Percentiles rank a stretch among this genome's conserved stretches.
phyloP scores from a whole-genome alignment of 2,888 invertebrate species.

The Drosophila neonasuta region DNA sequence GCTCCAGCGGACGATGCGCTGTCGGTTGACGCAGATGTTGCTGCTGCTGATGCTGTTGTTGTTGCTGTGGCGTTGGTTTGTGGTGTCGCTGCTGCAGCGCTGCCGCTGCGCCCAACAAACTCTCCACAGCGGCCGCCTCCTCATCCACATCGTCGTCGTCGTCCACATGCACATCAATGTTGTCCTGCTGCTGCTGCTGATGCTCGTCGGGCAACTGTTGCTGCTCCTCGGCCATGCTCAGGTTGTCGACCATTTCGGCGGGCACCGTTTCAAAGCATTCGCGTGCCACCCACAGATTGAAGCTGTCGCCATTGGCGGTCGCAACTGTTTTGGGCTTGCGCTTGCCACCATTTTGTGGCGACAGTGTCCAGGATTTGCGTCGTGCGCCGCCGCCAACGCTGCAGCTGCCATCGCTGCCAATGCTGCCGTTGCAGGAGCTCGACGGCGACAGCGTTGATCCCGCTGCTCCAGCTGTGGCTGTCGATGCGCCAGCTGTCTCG shows the following conservation, averaged over 20 bases:
- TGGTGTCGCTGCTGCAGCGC: conserved; percentile 71
- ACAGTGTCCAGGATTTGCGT: conserved; percentile 79
- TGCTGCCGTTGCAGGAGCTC: conserved; percentile 77
- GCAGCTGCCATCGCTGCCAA: conserved; percentile 76
- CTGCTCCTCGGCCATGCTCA: conserved; percentile 64
- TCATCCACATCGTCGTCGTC: conserved; percentile 51
- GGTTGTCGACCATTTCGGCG: conserved; percentile 77
- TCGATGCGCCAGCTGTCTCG: conserved; percentile 53
- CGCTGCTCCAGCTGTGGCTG: neutral
- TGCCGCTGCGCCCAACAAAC: conserved; percentile 78
- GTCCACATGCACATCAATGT: neutral
- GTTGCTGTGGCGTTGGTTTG: conserved; percentile 14
- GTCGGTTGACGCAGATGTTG: conserved; percentile 72
- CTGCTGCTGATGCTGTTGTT: conserved; percentile 49
- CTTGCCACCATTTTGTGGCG: conserved; percentile 83
- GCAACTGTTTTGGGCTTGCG: conserved; percentile 85
- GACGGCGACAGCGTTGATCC: conserved; percentile 70
- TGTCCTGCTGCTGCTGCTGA: conserved; percentile 40
- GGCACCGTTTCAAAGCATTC: conserved; percentile 82
- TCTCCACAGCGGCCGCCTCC: conserved; percentile 78
- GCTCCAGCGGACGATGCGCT: conserved; percentile 89
- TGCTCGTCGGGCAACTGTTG: conserved; percentile 60
- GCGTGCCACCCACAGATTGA: conserved; percentile 81
- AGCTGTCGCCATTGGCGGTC: conserved; percentile 59
- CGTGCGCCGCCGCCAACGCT: conserved; percentile 78